A percentile compares a stretch with the other conserved stretches of the same genome.
Evolutionary conservation across 2,888 invertebrate species (phyloP).

Genomic region (Lumbricus terrestris): DNA sequence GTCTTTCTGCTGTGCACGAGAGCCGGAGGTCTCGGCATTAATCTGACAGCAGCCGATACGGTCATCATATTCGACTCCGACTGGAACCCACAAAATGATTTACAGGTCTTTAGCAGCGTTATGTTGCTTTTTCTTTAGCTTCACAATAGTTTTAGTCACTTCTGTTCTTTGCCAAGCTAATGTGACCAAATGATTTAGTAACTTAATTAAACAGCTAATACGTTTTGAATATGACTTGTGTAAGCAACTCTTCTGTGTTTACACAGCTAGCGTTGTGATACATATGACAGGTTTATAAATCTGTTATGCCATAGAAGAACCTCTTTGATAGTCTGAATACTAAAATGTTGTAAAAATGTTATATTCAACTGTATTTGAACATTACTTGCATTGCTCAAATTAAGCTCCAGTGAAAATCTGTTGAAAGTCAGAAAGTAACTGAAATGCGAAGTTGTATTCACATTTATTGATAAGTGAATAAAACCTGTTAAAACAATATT

Average conservation of each 20-base stretch:
- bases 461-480: no score
- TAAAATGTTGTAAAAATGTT: neutral
- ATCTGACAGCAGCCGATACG: constrained; percentile 97
- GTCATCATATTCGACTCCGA: constrained; percentile 99
- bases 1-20: constrained; percentile 97
- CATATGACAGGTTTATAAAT: no score
- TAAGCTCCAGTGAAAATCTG: neutral
- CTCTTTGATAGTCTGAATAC: neutral
- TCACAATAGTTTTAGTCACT: no score
- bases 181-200: no score
- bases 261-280: neutral
- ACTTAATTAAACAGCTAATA: neutral
- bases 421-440: neutral
- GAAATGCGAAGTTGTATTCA: neutral
- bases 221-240: neutral
- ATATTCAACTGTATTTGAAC: neutral
- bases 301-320: neutral
- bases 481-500: no score
- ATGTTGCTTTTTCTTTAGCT: no score
- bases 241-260: neutral
- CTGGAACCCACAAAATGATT: constrained; percentile 99
- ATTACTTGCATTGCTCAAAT: neutral
- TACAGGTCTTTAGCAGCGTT: constrained; percentile 65
- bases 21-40: constrained; percentile 97
- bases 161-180: no score